phyloP scores from a whole-genome alignment of 35 echinoderm and acorn worm genomes.

The Ophioderma brevispina region DNA sequence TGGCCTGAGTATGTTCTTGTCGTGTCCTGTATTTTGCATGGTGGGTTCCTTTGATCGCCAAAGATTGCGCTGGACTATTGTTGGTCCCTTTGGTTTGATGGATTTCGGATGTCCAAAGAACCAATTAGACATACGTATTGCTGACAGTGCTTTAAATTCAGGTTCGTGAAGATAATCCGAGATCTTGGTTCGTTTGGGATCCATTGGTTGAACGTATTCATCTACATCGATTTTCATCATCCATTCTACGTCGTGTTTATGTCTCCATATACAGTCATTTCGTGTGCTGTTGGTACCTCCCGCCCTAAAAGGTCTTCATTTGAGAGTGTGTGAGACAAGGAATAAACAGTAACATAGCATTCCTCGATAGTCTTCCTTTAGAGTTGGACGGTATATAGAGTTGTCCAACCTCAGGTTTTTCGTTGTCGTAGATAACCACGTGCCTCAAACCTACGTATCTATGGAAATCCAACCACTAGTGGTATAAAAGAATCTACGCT shows the following conservation, averaged over 20 bases:
- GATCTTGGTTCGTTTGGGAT: conserved; percentile 49
- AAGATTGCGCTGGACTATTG: conserved; percentile 63
- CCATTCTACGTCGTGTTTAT: conserved; percentile 66
- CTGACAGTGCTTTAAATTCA: conserved; percentile 19
- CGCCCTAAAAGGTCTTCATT: conserved; percentile 60
- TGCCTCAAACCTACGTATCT: conserved; percentile 67
- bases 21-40: conserved; percentile 61
- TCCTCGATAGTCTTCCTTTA: conserved; percentile 51
- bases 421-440: conserved; percentile 83
- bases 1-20: conserved; percentile 87
- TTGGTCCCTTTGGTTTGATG: not conserved
- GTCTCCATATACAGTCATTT: conserved; percentile 91
- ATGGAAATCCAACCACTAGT: conserved; percentile 79
- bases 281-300: conserved; percentile 89
- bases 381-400: conserved; percentile 34
- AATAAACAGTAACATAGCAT: conserved; percentile 70
- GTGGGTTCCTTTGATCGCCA: conserved; percentile 67
- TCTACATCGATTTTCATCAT: conserved; percentile 94
- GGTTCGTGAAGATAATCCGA: conserved; percentile 50
- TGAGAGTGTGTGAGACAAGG: conserved; percentile 70
- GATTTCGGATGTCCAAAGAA: conserved; percentile 72
- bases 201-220: conserved; percentile 91
- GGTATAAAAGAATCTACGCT: conserved; percentile 62
- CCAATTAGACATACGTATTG: conserved; percentile 75
- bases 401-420: conserved; percentile 29